Percentiles rank a stretch among this genome's conserved stretches.
Evolutionary conservation across 2,113 vertebrate genomes (phyloP).

Genomic region (Agapornis roseicollis): DNA sequence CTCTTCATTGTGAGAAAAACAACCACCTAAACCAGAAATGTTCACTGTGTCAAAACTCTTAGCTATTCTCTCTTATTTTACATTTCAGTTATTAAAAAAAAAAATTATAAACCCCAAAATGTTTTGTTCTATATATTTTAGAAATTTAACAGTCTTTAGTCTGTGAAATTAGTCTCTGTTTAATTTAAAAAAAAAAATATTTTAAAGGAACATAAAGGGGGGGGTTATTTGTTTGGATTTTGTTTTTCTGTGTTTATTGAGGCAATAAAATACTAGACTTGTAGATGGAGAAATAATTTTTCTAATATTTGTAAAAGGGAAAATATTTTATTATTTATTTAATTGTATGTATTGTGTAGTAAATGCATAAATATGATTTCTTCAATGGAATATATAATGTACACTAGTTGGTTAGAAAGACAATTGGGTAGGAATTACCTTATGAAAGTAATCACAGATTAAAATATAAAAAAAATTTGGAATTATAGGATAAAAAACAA

Average conservation of each 20-base stretch:
- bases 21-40: background rate
- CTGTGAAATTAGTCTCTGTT: background rate
- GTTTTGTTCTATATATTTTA: background rate
- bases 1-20: background rate
- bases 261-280: background rate
- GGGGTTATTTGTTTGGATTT: accelerated
- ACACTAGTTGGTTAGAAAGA: background rate
- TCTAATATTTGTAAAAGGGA: background rate
- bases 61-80: background rate
- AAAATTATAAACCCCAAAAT: accelerated
- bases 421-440: background rate
- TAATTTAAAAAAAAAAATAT: accelerated
- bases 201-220: accelerated
- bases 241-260: background rate
- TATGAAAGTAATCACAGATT: background rate
- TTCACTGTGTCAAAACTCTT: background rate
- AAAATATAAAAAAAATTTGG: background rate
- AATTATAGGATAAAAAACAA: background rate
- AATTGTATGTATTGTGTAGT: background rate
- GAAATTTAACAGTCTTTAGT: background rate
- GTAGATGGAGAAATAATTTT: background rate
- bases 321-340: background rate
- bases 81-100: background rate
- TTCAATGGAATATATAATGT: background rate
- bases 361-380: background rate